Conservation (phyloP, 1,140 invertebrate species). For the Drosophila elegans region DNA sequence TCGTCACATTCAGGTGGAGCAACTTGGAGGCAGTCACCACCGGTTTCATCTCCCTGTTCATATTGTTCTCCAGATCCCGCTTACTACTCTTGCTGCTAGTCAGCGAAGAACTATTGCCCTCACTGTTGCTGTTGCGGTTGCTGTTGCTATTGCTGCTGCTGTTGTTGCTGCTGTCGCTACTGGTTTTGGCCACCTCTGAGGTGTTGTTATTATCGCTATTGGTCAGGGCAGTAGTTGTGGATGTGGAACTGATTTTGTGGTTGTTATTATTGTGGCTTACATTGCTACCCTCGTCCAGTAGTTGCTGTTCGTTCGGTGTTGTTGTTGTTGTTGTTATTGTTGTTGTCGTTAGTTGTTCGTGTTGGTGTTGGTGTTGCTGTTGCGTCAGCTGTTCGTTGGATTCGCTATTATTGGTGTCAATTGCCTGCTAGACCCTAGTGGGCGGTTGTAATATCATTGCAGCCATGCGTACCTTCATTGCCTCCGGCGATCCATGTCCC, state of each 20-base stretch:
- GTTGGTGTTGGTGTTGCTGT: slow-evolving; percentile 46
- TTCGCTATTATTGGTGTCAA: slow-evolving; percentile 63
- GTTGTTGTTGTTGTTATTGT: slow-evolving; percentile 18
- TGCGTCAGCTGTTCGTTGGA: slow-evolving; percentile 71
- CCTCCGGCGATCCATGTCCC: slow-evolving; percentile 87
- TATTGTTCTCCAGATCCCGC: slow-evolving; percentile 65
- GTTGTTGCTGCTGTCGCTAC: slow-evolving; percentile 15
- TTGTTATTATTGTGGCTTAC: slow-evolving; percentile 52
- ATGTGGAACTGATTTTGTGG: slow-evolving; percentile 40
- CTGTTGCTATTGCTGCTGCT: slow-evolving; percentile 26
- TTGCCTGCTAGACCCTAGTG: slow-evolving; percentile 90
- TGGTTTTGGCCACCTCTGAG: slow-evolving; percentile 23
- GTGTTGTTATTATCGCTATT: slow-evolving; percentile 65
- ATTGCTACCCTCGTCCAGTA: slow-evolving; percentile 51
- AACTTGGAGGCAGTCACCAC: slow-evolving; percentile 43
- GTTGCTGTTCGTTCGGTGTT: slow-evolving; percentile 39
- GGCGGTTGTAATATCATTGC: slow-evolving; percentile 91
- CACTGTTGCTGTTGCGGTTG: slow-evolving; percentile 33
- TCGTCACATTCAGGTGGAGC: slow-evolving; percentile 58
- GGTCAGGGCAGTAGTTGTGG: slow-evolving; percentile 65
- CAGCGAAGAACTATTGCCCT: slow-evolving; percentile 56
- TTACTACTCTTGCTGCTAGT: slow-evolving; percentile 56
- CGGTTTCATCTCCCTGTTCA: slow-evolving; percentile 64
- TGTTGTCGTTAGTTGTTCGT: too few relatives aligned
- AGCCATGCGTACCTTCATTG: slow-evolving; percentile 92